Conservation (phyloP, 1,140 invertebrate species). For the Neodiprion lecontei region DNA sequence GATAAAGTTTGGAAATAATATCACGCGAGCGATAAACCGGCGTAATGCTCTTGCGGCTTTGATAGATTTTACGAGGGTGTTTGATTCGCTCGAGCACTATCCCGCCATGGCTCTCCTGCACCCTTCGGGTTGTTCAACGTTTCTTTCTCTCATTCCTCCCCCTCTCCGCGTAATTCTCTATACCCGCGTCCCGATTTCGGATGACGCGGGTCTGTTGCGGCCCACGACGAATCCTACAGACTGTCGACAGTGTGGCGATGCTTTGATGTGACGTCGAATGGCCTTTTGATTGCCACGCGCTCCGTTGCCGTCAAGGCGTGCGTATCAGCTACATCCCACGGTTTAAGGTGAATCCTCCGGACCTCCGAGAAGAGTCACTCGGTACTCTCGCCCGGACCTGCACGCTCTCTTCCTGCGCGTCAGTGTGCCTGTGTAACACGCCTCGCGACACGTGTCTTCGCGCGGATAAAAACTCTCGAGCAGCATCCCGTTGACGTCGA, state of each 20-base stretch:
- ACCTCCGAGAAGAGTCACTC: neutral
- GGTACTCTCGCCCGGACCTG: neutral
- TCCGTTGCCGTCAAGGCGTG: neutral
- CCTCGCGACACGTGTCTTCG: neutral
- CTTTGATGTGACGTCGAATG: neutral
- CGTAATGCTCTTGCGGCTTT: neutral
- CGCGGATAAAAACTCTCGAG: neutral
- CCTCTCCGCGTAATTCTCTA: neutral
- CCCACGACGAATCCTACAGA: neutral
- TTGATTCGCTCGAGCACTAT: neutral
- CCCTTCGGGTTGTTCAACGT: neutral
- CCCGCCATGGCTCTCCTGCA: neutral
- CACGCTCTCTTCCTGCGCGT: neutral
- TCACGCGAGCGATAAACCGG: neutral
- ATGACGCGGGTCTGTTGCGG: too few relatives aligned
- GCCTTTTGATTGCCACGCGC: neutral
- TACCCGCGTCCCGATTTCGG: too few relatives aligned
- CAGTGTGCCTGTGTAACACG: neutral
- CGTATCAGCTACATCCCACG: neutral
- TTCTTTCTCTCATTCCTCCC: neutral
- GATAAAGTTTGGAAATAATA: slow-evolving; percentile 5
- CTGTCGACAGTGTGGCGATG: neutral
- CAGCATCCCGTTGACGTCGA: neutral
- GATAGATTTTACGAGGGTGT: slow-evolving; percentile 5
- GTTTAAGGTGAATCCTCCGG: neutral